These are phyloP conservation scores for Holocentrus rufus DNA, from an alignment of 2,797 vertebrate genomes.

Conservation along the genomic window DNA sequence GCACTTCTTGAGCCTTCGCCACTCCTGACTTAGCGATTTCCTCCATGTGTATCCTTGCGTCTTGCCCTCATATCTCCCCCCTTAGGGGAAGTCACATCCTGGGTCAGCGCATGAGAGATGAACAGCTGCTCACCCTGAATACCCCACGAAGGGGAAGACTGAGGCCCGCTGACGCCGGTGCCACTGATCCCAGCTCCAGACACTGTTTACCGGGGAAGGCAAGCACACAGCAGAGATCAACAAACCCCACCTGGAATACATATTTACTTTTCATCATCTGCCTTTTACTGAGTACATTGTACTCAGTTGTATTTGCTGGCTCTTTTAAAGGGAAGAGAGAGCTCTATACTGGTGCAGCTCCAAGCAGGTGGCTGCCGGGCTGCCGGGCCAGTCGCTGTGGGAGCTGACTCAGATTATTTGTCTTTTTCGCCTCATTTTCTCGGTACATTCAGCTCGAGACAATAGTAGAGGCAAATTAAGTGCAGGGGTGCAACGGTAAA, in stretches of 20 bases:
- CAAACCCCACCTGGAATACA: slow-evolving; percentile 53
- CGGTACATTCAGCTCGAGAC: slow-evolving; percentile 43
- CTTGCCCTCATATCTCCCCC: slow-evolving; percentile 34
- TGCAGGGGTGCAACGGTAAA: slow-evolving; percentile 20
- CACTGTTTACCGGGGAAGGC: slow-evolving; percentile 28
- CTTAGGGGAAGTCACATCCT: slow-evolving; percentile 34
- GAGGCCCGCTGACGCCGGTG: slow-evolving; percentile 33
- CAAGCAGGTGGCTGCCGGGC: slow-evolving; percentile 55
- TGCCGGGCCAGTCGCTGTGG: slow-evolving; percentile 42
- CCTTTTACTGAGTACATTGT: slow-evolving; percentile 49
- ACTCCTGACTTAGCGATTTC: background rate
- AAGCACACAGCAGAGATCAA: slow-evolving; percentile 52
- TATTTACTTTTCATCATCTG: slow-evolving; percentile 72
- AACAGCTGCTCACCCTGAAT: slow-evolving; percentile 60
- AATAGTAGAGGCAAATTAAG: slow-evolving; percentile 36
- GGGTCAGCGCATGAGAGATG: slow-evolving; percentile 49
- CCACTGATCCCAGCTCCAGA: slow-evolving; percentile 18
- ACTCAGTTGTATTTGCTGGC: slow-evolving; percentile 47
- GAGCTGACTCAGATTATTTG: slow-evolving; percentile 60
- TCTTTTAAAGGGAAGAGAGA: slow-evolving; percentile 36
- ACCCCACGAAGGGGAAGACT: slow-evolving; percentile 31
- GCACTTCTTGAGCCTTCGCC: background rate
- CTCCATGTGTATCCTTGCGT: slow-evolving; percentile 32
- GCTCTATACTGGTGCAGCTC: slow-evolving; percentile 38
- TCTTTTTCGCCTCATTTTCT: slow-evolving; percentile 52